Evolutionary conservation across 2,888 invertebrate species (phyloP), one percentile per base, ranked within the genome.

Genomic region (Tortrix viridana): DNA sequence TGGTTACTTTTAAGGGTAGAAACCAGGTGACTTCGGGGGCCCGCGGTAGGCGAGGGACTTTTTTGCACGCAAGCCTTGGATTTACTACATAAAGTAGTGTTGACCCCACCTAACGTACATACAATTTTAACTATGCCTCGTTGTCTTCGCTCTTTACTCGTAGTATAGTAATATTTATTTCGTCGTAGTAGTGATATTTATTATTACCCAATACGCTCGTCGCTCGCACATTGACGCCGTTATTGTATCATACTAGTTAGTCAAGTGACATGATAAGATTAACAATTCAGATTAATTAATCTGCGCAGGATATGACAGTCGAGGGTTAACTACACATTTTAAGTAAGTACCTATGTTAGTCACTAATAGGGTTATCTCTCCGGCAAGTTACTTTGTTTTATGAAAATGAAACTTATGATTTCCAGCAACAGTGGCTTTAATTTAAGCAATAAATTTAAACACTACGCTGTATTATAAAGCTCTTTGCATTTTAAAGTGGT

Each of bases 401-500:
- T 43, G 0, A 55, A 55, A 55, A 50, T 44, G 7, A 44, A 46
- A 44, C 12, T 43, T 55, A 19, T 43, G 14, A 43, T 56, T 52
- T 53, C 50, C 37, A 50, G 50, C 50, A 46, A 41, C 56, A 48
- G 23, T 37, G 41, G 62, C 22, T 46, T 44, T 9, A n/a, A 6
- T 46, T 44, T 9, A n/a, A 6, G 62, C 26, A 57, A 57, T 62
- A 62, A 57, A 63, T 63, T 63, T 58, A 47, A 63, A 58, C 57
- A 53, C 58, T 58, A 14, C 37, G 32, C 19, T 26, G 52, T 53
- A 58, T 63, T 63, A 63, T 58, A 48, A 50, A 49, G 54, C 52
- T 57, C 57, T 62, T 58, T 57, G 59, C 60, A 64, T 68, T 65
- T 66, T 62, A 61, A 65, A 67, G 49, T 65, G 59, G 66, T 61